These are phyloP conservation scores for Tenthredo amoena DNA, from an alignment of 2,888 invertebrate genomes.

Conservation along the genomic window DNA sequence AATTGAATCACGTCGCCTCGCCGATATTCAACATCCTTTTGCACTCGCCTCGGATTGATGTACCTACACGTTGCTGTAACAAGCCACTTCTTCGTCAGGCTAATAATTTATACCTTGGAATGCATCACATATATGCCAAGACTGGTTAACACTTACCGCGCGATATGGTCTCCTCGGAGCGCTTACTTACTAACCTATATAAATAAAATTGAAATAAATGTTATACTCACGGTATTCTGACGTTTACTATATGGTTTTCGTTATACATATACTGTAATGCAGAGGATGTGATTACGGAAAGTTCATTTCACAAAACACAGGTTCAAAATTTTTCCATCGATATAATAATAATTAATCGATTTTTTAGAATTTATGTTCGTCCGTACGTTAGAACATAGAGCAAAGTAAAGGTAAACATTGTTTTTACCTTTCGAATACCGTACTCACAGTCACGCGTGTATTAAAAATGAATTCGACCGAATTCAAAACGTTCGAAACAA, in stretches of 20 bases:
- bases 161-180: neutral
- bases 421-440: no score
- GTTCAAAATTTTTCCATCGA: neutral
- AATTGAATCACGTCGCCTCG: neutral
- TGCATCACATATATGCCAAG: neutral
- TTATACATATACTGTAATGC: neutral
- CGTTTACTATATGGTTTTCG: neutral
- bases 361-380: neutral
- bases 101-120: conserved; percentile 39
- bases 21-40: conserved; percentile 1
- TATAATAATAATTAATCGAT: neutral
- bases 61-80: neutral
- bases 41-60: conserved; percentile 10
- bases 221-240: neutral
- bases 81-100: conserved; percentile 22
- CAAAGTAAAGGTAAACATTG: no score
- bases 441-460: no score
- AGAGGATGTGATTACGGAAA: neutral
- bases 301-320: neutral
- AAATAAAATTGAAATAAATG: neutral
- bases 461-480: no score
- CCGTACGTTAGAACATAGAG: no score
- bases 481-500: no score
- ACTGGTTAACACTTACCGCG: conserved; percentile 29
- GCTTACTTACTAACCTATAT: neutral